Conservation (phyloP, 37 sponge, comb jelly and placozoan genomes). For the Corticium candelabrum region DNA sequence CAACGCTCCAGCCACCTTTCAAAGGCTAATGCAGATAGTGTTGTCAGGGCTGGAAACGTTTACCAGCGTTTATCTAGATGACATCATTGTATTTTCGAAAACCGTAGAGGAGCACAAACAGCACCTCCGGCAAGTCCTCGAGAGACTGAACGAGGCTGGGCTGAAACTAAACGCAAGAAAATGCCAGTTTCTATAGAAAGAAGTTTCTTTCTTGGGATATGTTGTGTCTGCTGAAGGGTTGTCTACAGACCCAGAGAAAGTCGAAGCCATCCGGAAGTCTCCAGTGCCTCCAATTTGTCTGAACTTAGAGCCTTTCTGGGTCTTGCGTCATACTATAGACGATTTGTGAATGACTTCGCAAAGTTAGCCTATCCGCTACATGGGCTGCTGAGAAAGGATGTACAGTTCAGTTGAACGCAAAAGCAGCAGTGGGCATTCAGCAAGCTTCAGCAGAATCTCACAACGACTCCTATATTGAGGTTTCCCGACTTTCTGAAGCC, state of each 20-base stretch:
- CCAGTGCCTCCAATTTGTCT: neutral
- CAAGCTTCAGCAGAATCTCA: constrained; percentile 1
- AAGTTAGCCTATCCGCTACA: constrained; percentile 22
- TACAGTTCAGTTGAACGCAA: neutral
- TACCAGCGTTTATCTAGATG: neutral
- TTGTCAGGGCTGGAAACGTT: too few relatives aligned
- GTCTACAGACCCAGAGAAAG: neutral
- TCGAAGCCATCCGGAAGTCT: neutral
- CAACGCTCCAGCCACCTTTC: too few relatives aligned
- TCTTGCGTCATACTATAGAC: neutral
- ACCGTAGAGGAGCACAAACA: neutral
- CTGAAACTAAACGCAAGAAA: neutral
- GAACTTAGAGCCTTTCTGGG: neutral
- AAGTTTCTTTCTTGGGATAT: neutral
- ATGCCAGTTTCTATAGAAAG: neutral
- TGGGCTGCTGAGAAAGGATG: constrained; percentile 3
- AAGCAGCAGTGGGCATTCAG: constrained; percentile 1
- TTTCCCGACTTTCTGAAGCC: constrained; percentile 25
- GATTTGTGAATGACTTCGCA: neutral
- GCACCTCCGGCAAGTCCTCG: neutral
- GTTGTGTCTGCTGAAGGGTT: neutral
- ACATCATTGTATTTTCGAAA: neutral
- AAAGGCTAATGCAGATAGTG: too few relatives aligned
- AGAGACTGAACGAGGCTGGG: neutral
- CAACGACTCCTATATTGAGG: constrained; percentile 17